phyloP scores from a whole-genome alignment of 2,888 invertebrate genomes.

The Drosophila acutilabella region DNA sequence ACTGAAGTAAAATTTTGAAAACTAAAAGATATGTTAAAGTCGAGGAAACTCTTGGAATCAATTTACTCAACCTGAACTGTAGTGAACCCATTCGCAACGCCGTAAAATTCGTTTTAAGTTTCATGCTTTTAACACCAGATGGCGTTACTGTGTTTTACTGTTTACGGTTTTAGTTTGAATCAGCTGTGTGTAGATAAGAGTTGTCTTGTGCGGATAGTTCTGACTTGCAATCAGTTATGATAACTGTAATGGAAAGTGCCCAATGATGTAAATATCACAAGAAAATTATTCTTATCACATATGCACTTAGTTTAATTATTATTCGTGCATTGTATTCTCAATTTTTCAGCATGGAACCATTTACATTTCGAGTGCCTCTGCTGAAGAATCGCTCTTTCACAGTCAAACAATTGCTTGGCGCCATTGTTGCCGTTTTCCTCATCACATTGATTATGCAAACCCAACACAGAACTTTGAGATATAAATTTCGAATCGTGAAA shows the following conservation, averaged over 20 bases:
- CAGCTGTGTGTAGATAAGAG: slow-evolving; percentile 26
- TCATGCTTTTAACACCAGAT: slow-evolving; percentile 23
- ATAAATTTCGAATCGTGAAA: no score
- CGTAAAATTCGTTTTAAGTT: slow-evolving; percentile 4
- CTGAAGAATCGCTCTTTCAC: slow-evolving; percentile 69
- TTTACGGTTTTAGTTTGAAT: background rate
- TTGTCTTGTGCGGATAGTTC: background rate
- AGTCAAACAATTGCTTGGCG: slow-evolving; percentile 45
- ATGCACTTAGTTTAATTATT: slow-evolving; percentile 50
- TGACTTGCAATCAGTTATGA: slow-evolving; percentile 3
- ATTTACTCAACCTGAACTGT: background rate
- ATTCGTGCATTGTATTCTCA: slow-evolving; percentile 34
- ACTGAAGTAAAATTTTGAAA: background rate
- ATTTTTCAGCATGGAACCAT: slow-evolving; percentile 29
- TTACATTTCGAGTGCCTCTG: slow-evolving; percentile 17
- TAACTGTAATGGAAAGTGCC: slow-evolving; percentile 56
- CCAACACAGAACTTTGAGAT: no score
- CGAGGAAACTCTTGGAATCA: background rate
- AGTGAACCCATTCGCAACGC: slow-evolving; percentile 23
- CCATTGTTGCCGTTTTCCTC: slow-evolving; percentile 58
- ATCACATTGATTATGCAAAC: slow-evolving; percentile 76
- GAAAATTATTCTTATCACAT: slow-evolving; percentile 43
- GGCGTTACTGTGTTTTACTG: slow-evolving; percentile 16
- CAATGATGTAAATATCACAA: slow-evolving; percentile 50
- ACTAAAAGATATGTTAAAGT: background rate